A percentile compares a stretch with the other conserved stretches of the same genome.
Conservation (phyloP, 37 sponge, comb jelly and placozoan genomes). For the Haliclona indistincta region DNA sequence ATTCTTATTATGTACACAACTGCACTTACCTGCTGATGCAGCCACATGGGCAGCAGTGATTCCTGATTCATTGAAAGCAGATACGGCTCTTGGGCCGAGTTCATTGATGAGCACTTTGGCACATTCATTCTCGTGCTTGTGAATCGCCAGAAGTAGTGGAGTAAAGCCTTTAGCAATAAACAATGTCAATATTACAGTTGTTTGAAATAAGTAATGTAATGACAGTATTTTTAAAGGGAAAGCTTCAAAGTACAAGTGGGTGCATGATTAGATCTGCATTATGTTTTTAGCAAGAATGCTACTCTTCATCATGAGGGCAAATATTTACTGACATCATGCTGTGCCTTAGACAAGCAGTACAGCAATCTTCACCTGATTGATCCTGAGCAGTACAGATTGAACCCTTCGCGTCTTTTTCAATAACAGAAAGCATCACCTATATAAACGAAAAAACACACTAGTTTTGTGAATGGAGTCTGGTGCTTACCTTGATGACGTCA, state of each 20-base stretch:
- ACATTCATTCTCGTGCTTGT: slow-evolving; percentile 50
- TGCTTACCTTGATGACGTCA: slow-evolving; percentile 47
- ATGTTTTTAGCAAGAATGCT: too few species aligned
- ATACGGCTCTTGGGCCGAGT: slow-evolving; percentile 50
- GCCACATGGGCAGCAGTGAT: slow-evolving; percentile 74
- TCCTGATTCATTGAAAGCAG: slow-evolving; percentile 56
- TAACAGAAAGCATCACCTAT: neutral
- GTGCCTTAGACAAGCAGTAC: too few species aligned
- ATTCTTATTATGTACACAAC: neutral
- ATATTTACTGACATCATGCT: too few species aligned
- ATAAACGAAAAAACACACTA: neutral
- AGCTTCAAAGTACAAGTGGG: too few species aligned
- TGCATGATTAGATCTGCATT: too few species aligned
- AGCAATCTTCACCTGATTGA: too few species aligned
- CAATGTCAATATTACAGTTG: too few species aligned
- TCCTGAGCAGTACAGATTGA: neutral
- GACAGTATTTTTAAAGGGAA: too few species aligned
- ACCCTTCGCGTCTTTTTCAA: neutral
- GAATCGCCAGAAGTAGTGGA: slow-evolving; percentile 63
- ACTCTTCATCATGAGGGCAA: too few species aligned
- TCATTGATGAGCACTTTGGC: slow-evolving; percentile 63
- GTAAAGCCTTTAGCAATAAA: slow-evolving; percentile 60
- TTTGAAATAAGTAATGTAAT: too few species aligned
- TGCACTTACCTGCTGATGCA: slow-evolving; percentile 62
- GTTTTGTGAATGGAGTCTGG: neutral